These are phyloP conservation scores for Phthorimaea operculella DNA, from an alignment of 1,140 invertebrate genomes.

Conservation along the genomic window DNA sequence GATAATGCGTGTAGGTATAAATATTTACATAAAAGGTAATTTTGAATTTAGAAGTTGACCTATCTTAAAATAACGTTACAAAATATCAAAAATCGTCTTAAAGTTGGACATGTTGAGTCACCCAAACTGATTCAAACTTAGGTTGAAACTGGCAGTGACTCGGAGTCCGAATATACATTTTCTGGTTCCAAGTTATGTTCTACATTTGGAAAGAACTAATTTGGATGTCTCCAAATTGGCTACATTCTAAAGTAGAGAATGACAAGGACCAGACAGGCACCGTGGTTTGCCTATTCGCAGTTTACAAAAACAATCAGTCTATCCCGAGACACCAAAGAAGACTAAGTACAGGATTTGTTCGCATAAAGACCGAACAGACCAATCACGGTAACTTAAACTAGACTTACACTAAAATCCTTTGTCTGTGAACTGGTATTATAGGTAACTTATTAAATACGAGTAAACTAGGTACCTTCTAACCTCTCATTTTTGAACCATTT, in stretches of 20 bases:
- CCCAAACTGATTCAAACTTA: conserved; percentile 38
- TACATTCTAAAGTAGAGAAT: too few species aligned
- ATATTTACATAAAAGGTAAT: conserved; percentile 25
- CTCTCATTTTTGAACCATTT: too few species aligned
- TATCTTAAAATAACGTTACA: conserved; percentile 12
- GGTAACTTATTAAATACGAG: too few species aligned
- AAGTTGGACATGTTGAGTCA: conserved; percentile 22
- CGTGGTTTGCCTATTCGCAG: conserved; percentile 33
- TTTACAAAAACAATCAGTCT: conserved; percentile 42
- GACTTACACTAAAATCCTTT: conserved; percentile 29
- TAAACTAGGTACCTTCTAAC: too few species aligned
- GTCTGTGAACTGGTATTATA: background rate
- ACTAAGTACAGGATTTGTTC: conserved; percentile 17
- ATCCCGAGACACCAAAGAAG: conserved; percentile 49
- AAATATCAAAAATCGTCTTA: conserved; percentile 11
- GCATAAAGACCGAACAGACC: conserved; percentile 30
- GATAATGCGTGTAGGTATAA: background rate
- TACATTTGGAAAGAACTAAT: conserved; percentile 9
- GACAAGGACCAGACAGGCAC: conserved; percentile 29
- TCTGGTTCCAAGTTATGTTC: conserved; percentile 29
- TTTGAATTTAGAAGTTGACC: conserved; percentile 22
- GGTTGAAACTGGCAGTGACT: conserved; percentile 47
- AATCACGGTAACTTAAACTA: conserved; percentile 39
- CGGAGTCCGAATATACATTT: conserved; percentile 24
- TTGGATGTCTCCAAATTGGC: too few species aligned